Percentiles rank a stretch among this genome's conserved stretches.
Evolutionary conservation across 1,140 invertebrate species (phyloP).

Genomic region (Drosophila lini): DNA sequence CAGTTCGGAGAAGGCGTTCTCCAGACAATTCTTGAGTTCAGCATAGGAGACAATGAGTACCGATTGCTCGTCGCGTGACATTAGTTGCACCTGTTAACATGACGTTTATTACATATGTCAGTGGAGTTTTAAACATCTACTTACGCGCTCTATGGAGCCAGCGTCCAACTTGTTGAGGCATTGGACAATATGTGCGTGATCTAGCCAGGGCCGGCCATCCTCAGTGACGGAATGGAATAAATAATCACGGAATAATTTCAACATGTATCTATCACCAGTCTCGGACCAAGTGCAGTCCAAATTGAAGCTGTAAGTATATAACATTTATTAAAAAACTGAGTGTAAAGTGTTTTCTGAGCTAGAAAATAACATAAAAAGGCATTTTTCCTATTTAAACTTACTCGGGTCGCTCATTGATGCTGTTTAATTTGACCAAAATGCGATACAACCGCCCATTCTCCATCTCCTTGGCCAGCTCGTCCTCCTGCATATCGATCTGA

Average conservation of each 20-base stretch:
- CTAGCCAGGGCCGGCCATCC: constrained; percentile 97
- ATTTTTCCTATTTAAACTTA: constrained; percentile 84
- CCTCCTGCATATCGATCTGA: constrained; percentile 94
- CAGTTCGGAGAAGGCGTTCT: constrained; percentile 95
- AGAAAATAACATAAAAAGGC: too few species aligned
- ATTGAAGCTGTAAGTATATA: constrained; percentile 88
- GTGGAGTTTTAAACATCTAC: constrained; percentile 9
- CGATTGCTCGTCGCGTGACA: constrained; percentile 98
- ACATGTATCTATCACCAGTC: constrained; percentile 98
- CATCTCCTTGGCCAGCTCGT: constrained; percentile 96
- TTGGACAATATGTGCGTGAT: constrained; percentile 96
- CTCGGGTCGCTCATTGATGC: constrained; percentile 97
- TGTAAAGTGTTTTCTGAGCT: too few species aligned
- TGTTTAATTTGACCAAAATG: constrained; percentile 94
- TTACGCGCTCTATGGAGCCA: constrained; percentile 94
- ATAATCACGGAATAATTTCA: constrained; percentile 99
- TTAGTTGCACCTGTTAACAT: constrained; percentile 92
- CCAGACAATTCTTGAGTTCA: constrained; percentile 97
- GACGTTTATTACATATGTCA: too few species aligned
- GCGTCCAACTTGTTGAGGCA: constrained; percentile 97
- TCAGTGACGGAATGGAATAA: constrained; percentile 97
- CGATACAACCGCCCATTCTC: constrained; percentile 97
- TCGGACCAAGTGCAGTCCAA: constrained; percentile 98
- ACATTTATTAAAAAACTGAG: neutral
- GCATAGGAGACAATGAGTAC: constrained; percentile 97